Base-by-base conservation (phyloP, 2,888 invertebrate species). In the Craniophora ligustri region DNA sequence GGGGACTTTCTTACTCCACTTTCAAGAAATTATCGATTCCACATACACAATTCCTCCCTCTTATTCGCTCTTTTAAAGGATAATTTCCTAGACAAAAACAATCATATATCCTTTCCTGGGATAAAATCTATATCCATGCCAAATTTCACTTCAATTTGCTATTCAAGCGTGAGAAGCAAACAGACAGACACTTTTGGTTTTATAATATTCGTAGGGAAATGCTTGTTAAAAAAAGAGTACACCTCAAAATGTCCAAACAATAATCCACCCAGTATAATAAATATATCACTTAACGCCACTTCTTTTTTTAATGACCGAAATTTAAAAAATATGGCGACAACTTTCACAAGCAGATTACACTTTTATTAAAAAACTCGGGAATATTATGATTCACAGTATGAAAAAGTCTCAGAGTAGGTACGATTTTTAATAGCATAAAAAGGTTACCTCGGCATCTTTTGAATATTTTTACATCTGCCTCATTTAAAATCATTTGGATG, bases 331-430 rank as follows among this genome's bases (percentile, higher is more conserved):
- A 76, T 56, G 60, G 64, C 56, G 63, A 65, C 64, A 72, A 76
- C 63, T 65, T 63, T 63, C 54, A 58, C 49, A 28, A 35, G 16
- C 47, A 49, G 66, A 76, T 75, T 73, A 76, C 70, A 64, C 59
- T 74, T 74, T 78, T 76, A 76, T 73, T 74, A 73, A 71, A 76
- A 75, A 79, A 75, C 71, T 76, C 72, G 44, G 34, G 34, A 62
- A 57, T 61, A 65, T 62, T 56, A 72, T 66, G 58, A 60, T 63
- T 56, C 60, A 57, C 60, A 60, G 46, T 67, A 75, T 67, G 69
- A 72, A 67, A 70, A 62, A 66, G 48, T 39, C 40, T 23, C 32
- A 16, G 19, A 51, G 32, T 23, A 10, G 10, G 8, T 45, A 66
- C 51, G 42, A 66, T 66, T 64, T 53, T 60, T 30, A 47, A 39